Evolutionary conservation across 2,888 invertebrate species (phyloP), one percentile per base, ranked within the genome.

Genomic region (Cheilosia grossa): DNA sequence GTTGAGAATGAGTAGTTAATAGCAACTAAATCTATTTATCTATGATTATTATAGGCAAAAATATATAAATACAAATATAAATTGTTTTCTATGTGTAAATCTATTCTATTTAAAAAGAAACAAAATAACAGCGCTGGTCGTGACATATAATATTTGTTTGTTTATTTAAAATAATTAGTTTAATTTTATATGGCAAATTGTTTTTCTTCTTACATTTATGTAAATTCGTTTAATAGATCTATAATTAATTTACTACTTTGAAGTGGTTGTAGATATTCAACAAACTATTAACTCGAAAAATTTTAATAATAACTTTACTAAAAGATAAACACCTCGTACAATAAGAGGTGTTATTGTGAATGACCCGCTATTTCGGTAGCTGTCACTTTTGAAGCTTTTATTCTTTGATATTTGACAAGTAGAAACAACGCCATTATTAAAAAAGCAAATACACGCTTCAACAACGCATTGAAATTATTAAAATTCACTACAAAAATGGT

Each of bases 251-350:
- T 63, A 49, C 67, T 59, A 61, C 59, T 72, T 79, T 51, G 72
- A 63, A 64, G 70, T 77, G 75, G 82, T 82, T 82, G n/a, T n/a
- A n/a, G n/a, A 72, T 82, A 82, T 24, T 77, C 70, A 61, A 47
- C 51, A 81, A 58, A 74, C 61, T 63, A 58, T 58, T 64, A 69
- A 69, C 42, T 59, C 44, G n/a, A 72, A 54, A 56, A 51, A 17
- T 53, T 75, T 44, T 33, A 75, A 75, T 42, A 49, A 63, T n/a
- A n/a, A n/a, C n/a, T n/a, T n/a, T n/a, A n/a, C n/a, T n/a, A n/a
- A n/a, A n/a, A n/a, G n/a, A n/a, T n/a, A n/a, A n/a, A n/a, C n/a
- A n/a, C n/a, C n/a, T n/a, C n/a, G n/a, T n/a, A n/a, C n/a, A n/a
- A n/a, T n/a, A n/a, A n/a, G n/a, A n/a, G n/a, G n/a, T n/a, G n/a